Evolutionary conservation across 2,797 vertebrate species (phyloP).

Genomic region (Lepus townsendii): DNA sequence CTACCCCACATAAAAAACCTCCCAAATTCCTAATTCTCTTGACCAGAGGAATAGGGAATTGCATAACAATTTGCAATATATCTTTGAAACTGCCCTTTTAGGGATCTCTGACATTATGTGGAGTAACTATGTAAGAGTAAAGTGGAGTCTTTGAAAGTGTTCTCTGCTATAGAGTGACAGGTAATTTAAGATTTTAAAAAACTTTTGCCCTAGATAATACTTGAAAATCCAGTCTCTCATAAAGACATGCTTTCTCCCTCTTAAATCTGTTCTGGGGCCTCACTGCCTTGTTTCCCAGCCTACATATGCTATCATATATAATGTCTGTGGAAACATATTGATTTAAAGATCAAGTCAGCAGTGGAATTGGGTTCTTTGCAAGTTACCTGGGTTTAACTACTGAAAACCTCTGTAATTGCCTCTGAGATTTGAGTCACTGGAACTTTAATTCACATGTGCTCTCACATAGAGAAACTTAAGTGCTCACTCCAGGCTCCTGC

Average conservation of each 20-base stretch:
- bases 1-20: slow-evolving; percentile 72
- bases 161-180: slow-evolving; percentile 69
- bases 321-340: slow-evolving; percentile 70
- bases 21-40: slow-evolving; percentile 79
- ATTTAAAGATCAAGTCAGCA: slow-evolving; percentile 75
- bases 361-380: slow-evolving; percentile 73
- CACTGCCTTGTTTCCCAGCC: slow-evolving; percentile 63
- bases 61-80: slow-evolving; percentile 81
- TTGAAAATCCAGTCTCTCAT: slow-evolving; percentile 75
- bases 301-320: slow-evolving; percentile 76
- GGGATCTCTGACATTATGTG: slow-evolving; percentile 72
- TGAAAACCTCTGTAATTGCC: slow-evolving; percentile 78
- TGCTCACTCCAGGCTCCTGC: slow-evolving; percentile 43
- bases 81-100: slow-evolving; percentile 76
- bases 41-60: slow-evolving; percentile 70
- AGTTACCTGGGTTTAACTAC: slow-evolving; percentile 78
- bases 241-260: slow-evolving; percentile 69
- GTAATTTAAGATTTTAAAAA: slow-evolving; percentile 83
- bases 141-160: slow-evolving; percentile 61
- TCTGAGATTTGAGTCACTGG: slow-evolving; percentile 67
- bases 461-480: slow-evolving; percentile 59
- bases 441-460: slow-evolving; percentile 73
- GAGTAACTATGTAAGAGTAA: slow-evolving; percentile 54
- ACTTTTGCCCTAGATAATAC: slow-evolving; percentile 81
- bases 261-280: slow-evolving; percentile 74